Evolutionary conservation across 2,888 invertebrate genomes (phyloP), one percentile per base, ranked within the genome.

Genomic region (Scaptomyza cyrtandrae): DNA sequence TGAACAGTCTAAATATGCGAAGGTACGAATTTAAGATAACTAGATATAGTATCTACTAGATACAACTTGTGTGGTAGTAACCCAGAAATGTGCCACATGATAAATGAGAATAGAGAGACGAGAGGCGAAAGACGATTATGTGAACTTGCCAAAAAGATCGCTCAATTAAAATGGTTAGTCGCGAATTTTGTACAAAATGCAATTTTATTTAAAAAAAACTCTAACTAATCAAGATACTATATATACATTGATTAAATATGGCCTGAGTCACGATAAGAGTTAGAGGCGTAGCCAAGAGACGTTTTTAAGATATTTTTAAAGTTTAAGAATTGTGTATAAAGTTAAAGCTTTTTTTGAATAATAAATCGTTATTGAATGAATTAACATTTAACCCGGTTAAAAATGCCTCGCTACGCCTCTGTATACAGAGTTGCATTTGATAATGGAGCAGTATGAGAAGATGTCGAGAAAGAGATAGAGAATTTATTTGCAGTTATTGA

Each of bases 1-100:
- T 57, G 52, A 70, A 65, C 59, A 58, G n/a, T 69, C 64, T 64
- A 68, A 62, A 57, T 73, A 60, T 56, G 63, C 62, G 52, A 53
- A 48, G 63, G 45, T 55, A 70, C 31, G n/a, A 41, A 27, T 54
- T 49, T 35, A 35, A 44, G 13, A 37, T 52, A 46, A 33, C 57
- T 59, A 43, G 24, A 50, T 52, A 44, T 46, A 41, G 16, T 16
- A 44, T 55, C 31, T 58, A 50, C 43, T 48, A 48, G 53, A 39
- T 67, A 65, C 67, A 43, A 35, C 52, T 35, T 13, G 27, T 55
- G 31, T 39, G 37, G 27, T 56, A 2, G 19, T 37, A 50, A 35
- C 56, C 50, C 60, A 53, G 68, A 68, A 55, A 46, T 46, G 50
- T 45, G 62, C 46, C 58, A 41, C 53, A 53, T 77, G 74, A 69